A percentile compares a stretch with the other conserved stretches of the same genome.
Evolutionary conservation across 2,113 vertebrate species (phyloP).

Genomic region (Semnornis frantzii): DNA sequence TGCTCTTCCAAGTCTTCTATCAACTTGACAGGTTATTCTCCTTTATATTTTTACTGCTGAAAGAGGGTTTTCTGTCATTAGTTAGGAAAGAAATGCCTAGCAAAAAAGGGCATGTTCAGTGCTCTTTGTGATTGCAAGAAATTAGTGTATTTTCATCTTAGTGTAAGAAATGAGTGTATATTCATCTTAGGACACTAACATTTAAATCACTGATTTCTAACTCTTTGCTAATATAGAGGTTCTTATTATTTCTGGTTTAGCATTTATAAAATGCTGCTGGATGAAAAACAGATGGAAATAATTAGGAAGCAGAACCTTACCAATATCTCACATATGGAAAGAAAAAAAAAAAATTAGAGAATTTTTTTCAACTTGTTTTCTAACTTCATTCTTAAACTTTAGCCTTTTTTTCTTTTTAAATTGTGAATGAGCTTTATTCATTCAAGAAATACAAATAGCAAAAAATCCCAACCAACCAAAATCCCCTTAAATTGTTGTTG

Average conservation of each 20-base stretch:
- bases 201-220: not conserved
- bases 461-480: not conserved
- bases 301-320: no score
- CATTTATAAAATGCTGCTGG: no score
- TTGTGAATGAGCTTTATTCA: not conserved
- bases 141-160: not conserved
- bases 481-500: not conserved
- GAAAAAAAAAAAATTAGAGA: no score
- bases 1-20: not conserved
- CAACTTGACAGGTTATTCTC: not conserved
- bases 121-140: not conserved
- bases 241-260: no score
- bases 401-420: no score
- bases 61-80: not conserved
- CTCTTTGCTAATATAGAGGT: not conserved
- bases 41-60: not conserved
- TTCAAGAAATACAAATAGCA: not conserved
- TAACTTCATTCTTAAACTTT: no score
- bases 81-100: not conserved
- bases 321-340: no score
- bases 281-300: no score
- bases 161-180: not conserved
- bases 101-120: not conserved
- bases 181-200: not conserved
- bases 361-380: no score